Evolutionary conservation across 2,113 vertebrate species (phyloP), one percentile per base, ranked within the genome.

Genomic region (Peromyscus leucopus): DNA sequence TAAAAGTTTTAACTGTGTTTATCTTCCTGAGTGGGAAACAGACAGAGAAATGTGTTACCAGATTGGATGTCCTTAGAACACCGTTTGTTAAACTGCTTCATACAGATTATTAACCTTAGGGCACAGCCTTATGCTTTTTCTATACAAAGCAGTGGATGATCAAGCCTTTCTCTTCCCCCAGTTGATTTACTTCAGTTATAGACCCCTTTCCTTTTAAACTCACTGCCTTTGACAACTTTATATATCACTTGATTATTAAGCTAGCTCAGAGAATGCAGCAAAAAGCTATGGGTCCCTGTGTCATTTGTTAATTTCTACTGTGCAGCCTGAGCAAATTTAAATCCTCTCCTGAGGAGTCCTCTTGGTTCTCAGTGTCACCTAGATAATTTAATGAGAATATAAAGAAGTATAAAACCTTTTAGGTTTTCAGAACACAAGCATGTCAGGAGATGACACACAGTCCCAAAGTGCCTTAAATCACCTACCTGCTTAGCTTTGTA

Each of bases 231-330:
- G 91, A 96, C 96, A 98, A 71, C 72, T 97, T 95, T 91, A 97
- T 97, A 76, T 94, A 96, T 98, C 93, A 97, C 33, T 86, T 80
- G 82, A 95, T 97, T 93, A 93, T 96, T 96, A 97, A 91, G 46
- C 71, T 39, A 89, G 61, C 74, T 93, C 28, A 91, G 26, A 69
- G 6, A 22, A 83, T 75, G 26, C 48, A 78, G 15, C 65, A 79
- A 91, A 74, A 96, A 91, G 67, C 93, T 75, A 91, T 7, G 93
- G 17, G 67, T 63, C 74, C 82, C 39, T 74, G 5, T 31, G 84
- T 96, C 48, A 84, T 91, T 75, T 87, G 89, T 94, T 98, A 96
- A 96, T 97, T 97, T 97, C 89, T 80, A 9, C 88, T 55, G 5
- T 90, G 82, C 57, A 91, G 46, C 13, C 91, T 61, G 76, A 93